Percentiles rank a stretch among this genome's conserved stretches.
These are phyloP conservation scores for Dendrocincla fuliginosa DNA, from an alignment of 2,797 vertebrate genomes.

Conservation along the genomic window DNA sequence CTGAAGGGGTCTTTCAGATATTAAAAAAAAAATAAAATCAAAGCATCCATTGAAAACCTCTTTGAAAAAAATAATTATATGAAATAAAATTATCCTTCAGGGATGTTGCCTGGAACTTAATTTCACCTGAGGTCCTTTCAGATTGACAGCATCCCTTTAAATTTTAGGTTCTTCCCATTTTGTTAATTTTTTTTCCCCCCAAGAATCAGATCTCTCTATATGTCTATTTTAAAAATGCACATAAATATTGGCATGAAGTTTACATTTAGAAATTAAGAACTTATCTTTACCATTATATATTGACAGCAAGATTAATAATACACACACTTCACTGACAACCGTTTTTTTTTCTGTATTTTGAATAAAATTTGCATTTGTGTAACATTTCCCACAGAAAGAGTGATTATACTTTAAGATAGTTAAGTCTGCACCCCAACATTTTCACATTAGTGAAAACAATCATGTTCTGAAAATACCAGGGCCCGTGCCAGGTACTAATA, in stretches of 20 bases:
- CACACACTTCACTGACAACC: constrained; percentile 69
- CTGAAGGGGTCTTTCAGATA: not conserved
- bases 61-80: not conserved
- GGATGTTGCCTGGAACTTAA: constrained; percentile 23
- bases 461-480: constrained; percentile 70
- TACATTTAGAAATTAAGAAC: constrained; percentile 52
- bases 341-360: constrained; percentile 25
- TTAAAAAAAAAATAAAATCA: not conserved
- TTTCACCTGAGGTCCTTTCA: constrained; percentile 31
- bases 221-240: constrained; percentile 49
- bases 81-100: constrained; percentile 15
- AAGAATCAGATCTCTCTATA: not conserved
- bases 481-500: constrained; percentile 71
- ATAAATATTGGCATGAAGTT: constrained; percentile 16
- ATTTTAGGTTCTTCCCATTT: not conserved
- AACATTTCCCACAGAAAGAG: constrained; percentile 61
- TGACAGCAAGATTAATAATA: constrained; percentile 71
- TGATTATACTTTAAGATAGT: constrained; percentile 54
- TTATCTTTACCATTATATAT: constrained; percentile 68
- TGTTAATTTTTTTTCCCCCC: not conserved
- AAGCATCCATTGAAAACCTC: not conserved
- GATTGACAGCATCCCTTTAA: constrained; percentile 12
- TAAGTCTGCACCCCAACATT: constrained; percentile 49
- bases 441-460: constrained; percentile 63
- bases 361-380: constrained; percentile 63